Percentiles rank a stretch among this genome's conserved stretches.
Conservation (phyloP, 2,888 invertebrate species). For the Branchipolynoe longqiensis region DNA sequence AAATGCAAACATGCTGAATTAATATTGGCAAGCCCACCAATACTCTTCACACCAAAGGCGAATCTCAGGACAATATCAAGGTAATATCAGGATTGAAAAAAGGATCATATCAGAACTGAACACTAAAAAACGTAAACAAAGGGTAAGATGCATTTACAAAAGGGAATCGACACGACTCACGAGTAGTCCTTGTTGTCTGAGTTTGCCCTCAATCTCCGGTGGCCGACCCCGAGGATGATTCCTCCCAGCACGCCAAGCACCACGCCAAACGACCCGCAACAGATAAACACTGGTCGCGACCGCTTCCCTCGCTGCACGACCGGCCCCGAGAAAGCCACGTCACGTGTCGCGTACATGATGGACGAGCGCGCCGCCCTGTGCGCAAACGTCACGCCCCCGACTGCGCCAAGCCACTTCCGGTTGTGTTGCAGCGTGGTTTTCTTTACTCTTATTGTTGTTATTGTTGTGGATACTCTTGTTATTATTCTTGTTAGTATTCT, state of each 20-base stretch:
- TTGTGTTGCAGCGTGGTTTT: neutral
- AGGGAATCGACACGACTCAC: no score
- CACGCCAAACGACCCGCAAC: constrained; percentile 46
- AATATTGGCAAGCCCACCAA: no score
- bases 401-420: constrained; percentile 4
- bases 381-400: neutral
- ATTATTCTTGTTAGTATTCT: neutral
- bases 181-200: constrained; percentile 52
- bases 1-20: no score
- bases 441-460: neutral
- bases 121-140: no score
- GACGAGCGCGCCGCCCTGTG: neutral
- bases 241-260: constrained; percentile 42
- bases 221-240: constrained; percentile 50
- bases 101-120: no score
- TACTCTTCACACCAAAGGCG: no score
- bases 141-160: no score
- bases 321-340: constrained; percentile 19
- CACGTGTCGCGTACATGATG: constrained; percentile 45
- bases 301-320: constrained; percentile 13
- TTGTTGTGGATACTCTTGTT: neutral
- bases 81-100: no score
- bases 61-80: no score
- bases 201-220: constrained; percentile 38
- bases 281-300: constrained; percentile 49